Evolutionary conservation across 2,888 invertebrate species (phyloP).

Genomic region (Deilephila porcellus): DNA sequence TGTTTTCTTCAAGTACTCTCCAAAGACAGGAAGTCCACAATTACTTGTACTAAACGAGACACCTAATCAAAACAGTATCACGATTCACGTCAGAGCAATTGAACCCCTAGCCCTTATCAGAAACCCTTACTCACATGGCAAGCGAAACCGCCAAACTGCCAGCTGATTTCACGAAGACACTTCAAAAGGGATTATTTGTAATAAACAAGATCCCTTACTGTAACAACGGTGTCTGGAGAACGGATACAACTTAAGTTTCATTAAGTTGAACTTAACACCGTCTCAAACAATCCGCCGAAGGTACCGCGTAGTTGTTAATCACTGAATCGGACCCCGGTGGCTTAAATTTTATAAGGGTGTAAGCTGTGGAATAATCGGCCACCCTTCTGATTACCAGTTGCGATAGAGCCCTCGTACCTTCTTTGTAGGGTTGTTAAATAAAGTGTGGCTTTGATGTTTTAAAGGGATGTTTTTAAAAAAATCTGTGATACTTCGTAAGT

Average conservation of each 20-base stretch:
- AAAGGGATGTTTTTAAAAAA: neutral
- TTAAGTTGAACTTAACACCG: constrained; percentile 59
- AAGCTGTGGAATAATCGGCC: constrained; percentile 46
- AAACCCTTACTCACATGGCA: constrained; percentile 2
- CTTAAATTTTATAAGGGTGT: constrained; percentile 46
- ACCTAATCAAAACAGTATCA: too few species aligned
- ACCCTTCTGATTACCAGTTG: constrained; percentile 24
- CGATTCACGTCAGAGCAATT: neutral
- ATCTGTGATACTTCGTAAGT: too few species aligned
- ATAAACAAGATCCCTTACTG: constrained; percentile 29
- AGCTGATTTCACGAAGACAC: constrained; percentile 20
- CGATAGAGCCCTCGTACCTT: constrained; percentile 18
- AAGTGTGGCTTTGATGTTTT: constrained; percentile 7
- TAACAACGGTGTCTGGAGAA: constrained; percentile 29
- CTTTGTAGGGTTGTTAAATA: constrained; percentile 1
- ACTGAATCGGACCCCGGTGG: constrained; percentile 59
- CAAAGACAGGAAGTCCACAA: too few species aligned
- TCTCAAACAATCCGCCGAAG: constrained; percentile 46
- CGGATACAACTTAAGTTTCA: constrained; percentile 54
- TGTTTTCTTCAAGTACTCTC: too few species aligned
- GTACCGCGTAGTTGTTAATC: constrained; percentile 59
- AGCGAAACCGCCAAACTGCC: neutral
- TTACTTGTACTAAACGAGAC: too few species aligned
- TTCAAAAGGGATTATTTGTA: constrained; percentile 27
- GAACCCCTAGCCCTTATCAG: neutral